A percentile compares a stretch with the other conserved stretches of the same genome.
phyloP scores from a whole-genome alignment of 2,888 invertebrate species.

The Hemistola chrysoprasaria region DNA sequence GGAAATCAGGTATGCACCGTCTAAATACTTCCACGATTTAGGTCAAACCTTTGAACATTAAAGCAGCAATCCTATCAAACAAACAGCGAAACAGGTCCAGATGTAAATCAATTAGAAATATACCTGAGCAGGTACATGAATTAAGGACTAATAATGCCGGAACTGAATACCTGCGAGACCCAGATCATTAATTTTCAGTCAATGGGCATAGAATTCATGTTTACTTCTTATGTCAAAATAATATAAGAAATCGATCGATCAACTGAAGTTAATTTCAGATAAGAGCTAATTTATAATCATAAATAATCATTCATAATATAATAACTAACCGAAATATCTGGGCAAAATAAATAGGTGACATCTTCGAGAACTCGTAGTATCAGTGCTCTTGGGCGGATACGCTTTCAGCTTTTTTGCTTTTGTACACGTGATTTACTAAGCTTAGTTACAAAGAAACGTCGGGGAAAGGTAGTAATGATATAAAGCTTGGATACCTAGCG shows the following conservation, averaged over 20 bases:
- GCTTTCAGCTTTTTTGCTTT: constrained; percentile 29
- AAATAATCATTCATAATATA: too few relatives aligned
- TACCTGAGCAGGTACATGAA: constrained; percentile 5
- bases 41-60: constrained; percentile 12
- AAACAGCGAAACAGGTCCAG: background rate
- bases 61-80: constrained; percentile 7
- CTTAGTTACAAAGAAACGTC: constrained; percentile 32
- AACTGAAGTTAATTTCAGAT: too few relatives aligned
- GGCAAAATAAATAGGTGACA: too few relatives aligned
- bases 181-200: constrained; percentile 8
- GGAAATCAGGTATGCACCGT: too few relatives aligned
- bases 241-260: too few relatives aligned
- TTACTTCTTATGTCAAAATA: background rate
- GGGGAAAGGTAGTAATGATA: constrained; percentile 9
- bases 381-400: constrained; percentile 19
- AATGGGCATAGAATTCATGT: constrained; percentile 1
- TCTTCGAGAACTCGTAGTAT: constrained; percentile 23
- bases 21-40: background rate
- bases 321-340: too few relatives aligned
- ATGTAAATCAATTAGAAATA: constrained; percentile 15
- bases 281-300: too few relatives aligned
- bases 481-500: background rate
- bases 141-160: constrained; percentile 11
- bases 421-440: constrained; percentile 28
- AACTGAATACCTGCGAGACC: constrained; percentile 10